Percentiles rank a stretch among this genome's conserved stretches.
Evolutionary conservation across 2,888 invertebrate genomes (phyloP).

Genomic region (Harpagoxenus sublaevis): DNA sequence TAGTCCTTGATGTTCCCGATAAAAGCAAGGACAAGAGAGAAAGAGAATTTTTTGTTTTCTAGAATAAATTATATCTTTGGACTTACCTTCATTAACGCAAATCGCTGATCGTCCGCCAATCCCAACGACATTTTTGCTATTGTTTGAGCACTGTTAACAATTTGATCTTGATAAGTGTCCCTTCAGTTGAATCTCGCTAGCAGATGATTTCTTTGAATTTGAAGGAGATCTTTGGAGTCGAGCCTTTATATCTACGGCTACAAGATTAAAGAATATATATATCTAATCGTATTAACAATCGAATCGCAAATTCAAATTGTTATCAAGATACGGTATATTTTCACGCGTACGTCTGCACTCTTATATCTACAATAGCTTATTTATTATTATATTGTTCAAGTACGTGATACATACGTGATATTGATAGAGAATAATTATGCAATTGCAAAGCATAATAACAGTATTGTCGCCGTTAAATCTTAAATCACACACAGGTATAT

Average conservation of each 20-base stretch:
- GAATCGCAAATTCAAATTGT: background rate
- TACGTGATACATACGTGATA: background rate
- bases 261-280: background rate
- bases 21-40: background rate
- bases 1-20: background rate
- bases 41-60: background rate
- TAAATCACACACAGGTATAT: background rate
- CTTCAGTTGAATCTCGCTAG: background rate
- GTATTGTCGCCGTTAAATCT: background rate
- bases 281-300: background rate
- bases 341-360: background rate
- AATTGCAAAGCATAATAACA: background rate
- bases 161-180: background rate
- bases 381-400: too few relatives aligned
- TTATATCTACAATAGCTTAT: background rate
- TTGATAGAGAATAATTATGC: background rate
- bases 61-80: background rate
- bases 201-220: background rate
- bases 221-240: background rate
- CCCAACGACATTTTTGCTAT: slow-evolving; percentile 85
- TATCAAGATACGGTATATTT: background rate
- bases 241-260: background rate
- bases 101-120: slow-evolving; percentile 91
- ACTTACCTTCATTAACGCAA: slow-evolving; percentile 92
- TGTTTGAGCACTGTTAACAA: background rate